These are phyloP conservation scores for Melipona beecheii DNA, from an alignment of 2,888 invertebrate species.

Conservation along the genomic window DNA sequence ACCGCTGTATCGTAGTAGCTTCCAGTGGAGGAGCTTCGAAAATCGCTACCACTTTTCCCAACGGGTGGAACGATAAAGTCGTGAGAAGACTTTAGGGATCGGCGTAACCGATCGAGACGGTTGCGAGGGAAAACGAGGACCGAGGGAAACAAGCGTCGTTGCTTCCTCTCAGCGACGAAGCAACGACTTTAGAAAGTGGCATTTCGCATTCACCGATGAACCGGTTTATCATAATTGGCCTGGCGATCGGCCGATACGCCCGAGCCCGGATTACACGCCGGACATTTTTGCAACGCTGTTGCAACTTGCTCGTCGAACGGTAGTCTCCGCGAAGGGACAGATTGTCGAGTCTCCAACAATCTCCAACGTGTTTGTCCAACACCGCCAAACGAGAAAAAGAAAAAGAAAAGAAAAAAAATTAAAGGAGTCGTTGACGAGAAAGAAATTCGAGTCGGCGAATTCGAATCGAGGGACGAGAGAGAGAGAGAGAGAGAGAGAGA, in stretches of 20 bases:
- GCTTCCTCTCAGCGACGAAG: slow-evolving; percentile 48
- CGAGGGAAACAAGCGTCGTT: slow-evolving; percentile 29
- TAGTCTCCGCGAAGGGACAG: not conserved
- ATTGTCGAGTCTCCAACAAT: not conserved
- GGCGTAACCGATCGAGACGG: slow-evolving; percentile 37
- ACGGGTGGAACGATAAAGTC: slow-evolving; percentile 30
- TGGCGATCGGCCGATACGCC: slow-evolving; percentile 40
- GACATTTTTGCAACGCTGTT: slow-evolving; percentile 47
- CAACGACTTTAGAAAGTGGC: slow-evolving; percentile 59
- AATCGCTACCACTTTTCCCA: not conserved
- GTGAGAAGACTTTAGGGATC: slow-evolving; percentile 21
- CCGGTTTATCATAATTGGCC: slow-evolving; percentile 64
- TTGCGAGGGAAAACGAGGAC: slow-evolving; percentile 23
- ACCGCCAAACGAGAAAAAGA: not conserved
- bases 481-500: accelerated
- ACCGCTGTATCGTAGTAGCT: not conserved
- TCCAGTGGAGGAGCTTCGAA: not conserved
- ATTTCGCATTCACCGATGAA: slow-evolving; percentile 63
- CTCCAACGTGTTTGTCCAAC: not conserved
- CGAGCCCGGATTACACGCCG: slow-evolving; percentile 47
- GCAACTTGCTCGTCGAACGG: slow-evolving; percentile 37
- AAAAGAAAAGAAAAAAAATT: not conserved
- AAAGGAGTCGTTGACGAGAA: not conserved
- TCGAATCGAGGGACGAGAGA: not conserved
- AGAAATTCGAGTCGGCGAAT: not conserved